phyloP scores from a whole-genome alignment of 2,888 invertebrate species.

The Heliconius charithonia region DNA sequence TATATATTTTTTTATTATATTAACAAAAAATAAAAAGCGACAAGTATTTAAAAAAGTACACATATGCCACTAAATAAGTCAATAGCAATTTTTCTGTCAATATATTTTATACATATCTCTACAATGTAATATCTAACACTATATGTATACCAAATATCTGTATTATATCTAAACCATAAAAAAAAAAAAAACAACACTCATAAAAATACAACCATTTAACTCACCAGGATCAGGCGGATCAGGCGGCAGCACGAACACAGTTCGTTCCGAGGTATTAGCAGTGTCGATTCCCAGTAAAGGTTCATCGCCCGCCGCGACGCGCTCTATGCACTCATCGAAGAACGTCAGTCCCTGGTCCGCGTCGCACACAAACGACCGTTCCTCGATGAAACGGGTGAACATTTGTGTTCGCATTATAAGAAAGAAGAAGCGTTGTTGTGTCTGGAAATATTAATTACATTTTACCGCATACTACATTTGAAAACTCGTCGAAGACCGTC shows the following conservation, averaged over 20 bases:
- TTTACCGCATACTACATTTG: neutral
- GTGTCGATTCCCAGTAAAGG: conserved; percentile 92
- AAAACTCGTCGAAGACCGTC: neutral
- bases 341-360: conserved; percentile 94
- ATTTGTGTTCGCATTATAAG: conserved; percentile 96
- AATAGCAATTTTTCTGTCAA: too few species aligned
- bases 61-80: too few species aligned
- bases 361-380: conserved; percentile 99
- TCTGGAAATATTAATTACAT: conserved; percentile 60
- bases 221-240: conserved; percentile 85
- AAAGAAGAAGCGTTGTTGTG: conserved; percentile 94
- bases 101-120: too few species aligned
- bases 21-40: neutral
- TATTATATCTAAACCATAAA: too few species aligned
- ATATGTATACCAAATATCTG: too few species aligned
- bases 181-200: too few species aligned
- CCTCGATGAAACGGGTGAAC: conserved; percentile 99
- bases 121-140: too few species aligned
- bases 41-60: neutral
- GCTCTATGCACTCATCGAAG: conserved; percentile 98
- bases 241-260: conserved; percentile 97
- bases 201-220: neutral
- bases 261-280: conserved; percentile 92
- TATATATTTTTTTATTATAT: neutral
- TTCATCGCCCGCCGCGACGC: conserved; percentile 77